A percentile compares a stretch with the other conserved stretches of the same genome.
Evolutionary conservation across 1,140 invertebrate species (phyloP).

Genomic region (Thaumatotibia leucotreta): DNA sequence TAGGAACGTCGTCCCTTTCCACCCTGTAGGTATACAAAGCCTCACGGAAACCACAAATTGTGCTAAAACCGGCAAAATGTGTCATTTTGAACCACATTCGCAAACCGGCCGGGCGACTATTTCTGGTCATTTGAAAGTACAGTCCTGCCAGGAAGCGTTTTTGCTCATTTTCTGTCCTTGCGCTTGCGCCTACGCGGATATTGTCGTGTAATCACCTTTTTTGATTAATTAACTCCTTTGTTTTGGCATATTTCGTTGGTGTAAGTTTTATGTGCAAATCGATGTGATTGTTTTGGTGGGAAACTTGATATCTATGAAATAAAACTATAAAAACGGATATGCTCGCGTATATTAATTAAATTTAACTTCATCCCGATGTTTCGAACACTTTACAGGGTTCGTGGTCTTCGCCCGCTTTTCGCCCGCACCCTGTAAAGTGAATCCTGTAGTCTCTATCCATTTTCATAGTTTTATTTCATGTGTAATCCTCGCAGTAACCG

Average conservation of each 20-base stretch:
- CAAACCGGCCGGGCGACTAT: neutral
- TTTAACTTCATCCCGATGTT: neutral
- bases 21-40: no score
- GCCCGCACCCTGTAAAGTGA: no score
- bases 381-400: neutral
- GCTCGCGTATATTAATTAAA: neutral
- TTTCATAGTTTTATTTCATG: no score
- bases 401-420: no score
- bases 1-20: no score
- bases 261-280: neutral
- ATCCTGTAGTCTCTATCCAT: no score
- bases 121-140: neutral
- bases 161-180: slow-evolving; percentile 1
- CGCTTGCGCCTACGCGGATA: neutral
- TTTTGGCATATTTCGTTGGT: neutral
- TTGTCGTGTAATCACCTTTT: neutral
- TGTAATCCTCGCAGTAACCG: no score
- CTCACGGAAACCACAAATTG: no score
- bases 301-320: neutral
- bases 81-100: no score
- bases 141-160: slow-evolving; percentile 5
- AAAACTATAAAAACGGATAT: neutral
- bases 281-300: neutral
- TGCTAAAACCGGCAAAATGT: no score
- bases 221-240: neutral